Evolutionary conservation across 2,888 invertebrate species (phyloP).

Genomic region (Noctua pronuba): DNA sequence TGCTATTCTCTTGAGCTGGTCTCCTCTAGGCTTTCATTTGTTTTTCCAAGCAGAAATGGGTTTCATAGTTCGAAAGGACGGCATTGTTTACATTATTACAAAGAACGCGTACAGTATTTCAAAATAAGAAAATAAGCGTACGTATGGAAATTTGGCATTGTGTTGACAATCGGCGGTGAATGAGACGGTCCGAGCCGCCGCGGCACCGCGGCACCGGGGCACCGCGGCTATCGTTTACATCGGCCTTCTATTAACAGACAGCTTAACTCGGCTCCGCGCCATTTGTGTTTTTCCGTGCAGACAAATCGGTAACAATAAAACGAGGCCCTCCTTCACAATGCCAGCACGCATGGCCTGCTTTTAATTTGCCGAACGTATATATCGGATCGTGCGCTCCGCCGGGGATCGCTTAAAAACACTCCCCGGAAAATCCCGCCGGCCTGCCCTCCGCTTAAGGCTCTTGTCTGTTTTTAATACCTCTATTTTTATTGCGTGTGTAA

Average conservation of each 20-base stretch:
- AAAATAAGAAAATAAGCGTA: slow-evolving; percentile 18
- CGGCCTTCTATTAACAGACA: slow-evolving; percentile 86
- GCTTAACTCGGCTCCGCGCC: slow-evolving; percentile 84
- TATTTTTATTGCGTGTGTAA: slow-evolving; percentile 76
- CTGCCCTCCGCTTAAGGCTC: slow-evolving; percentile 71
- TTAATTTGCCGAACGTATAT: slow-evolving; percentile 88
- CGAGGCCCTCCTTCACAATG: slow-evolving; percentile 84
- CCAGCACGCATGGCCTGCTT: slow-evolving; percentile 87
- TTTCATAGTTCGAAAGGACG: not conserved
- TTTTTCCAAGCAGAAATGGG: not conserved
- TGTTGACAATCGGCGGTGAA: slow-evolving; percentile 51
- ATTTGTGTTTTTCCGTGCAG: slow-evolving; percentile 88
- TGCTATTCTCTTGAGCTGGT: not conserved
- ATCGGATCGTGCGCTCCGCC: slow-evolving; percentile 80
- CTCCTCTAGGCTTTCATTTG: not conserved
- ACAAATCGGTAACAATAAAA: slow-evolving; percentile 89
- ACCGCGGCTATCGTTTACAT: slow-evolving; percentile 76
- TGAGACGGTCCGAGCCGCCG: slow-evolving; percentile 65
- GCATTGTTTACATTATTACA: slow-evolving; percentile 35
- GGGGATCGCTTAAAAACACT: slow-evolving; percentile 86
- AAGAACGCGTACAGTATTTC: slow-evolving; percentile 10
- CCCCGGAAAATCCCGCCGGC: slow-evolving; percentile 80
- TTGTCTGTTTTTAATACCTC: slow-evolving; percentile 76
- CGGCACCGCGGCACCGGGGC: slow-evolving; percentile 66
- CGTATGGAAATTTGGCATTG: slow-evolving; percentile 54